These are phyloP conservation scores for Pedicia rivosa DNA, from an alignment of 2,888 invertebrate genomes.

Conservation along the genomic window DNA sequence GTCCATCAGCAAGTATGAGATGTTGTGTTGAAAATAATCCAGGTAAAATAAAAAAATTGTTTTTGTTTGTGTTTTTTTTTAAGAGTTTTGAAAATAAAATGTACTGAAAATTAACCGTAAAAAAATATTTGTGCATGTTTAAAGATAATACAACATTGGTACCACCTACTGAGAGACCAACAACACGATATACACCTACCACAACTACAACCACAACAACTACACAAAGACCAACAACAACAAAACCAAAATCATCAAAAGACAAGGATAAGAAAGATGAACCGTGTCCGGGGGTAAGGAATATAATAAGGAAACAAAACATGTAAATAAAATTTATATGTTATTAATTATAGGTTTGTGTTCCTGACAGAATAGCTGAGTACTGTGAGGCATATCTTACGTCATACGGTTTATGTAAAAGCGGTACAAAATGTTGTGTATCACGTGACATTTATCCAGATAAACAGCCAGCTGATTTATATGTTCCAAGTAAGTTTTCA, in stretches of 20 bases:
- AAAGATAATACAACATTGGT: conserved; percentile 16
- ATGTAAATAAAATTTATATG: no score
- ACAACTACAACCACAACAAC: conserved; percentile 18
- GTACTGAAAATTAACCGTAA: not conserved
- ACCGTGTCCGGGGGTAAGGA: conserved; percentile 58
- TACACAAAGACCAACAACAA: conserved; percentile 19
- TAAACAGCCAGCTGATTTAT: conserved; percentile 52
- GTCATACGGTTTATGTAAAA: conserved; percentile 52
- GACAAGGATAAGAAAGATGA: conserved; percentile 18
- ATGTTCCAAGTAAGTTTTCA: conserved; percentile 46
- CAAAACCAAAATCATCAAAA: conserved; percentile 20
- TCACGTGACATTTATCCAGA: conserved; percentile 56
- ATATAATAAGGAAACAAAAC: no score
- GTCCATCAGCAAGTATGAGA: conserved; percentile 66
- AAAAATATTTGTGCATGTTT: no score
- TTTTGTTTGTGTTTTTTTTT: not conserved
- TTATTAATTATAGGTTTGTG: no score
- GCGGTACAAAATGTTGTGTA: conserved; percentile 67
- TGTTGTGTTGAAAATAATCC: conserved; percentile 66
- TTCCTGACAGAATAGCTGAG: conserved; percentile 61
- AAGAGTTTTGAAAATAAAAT: not conserved
- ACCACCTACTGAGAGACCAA: conserved; percentile 17
- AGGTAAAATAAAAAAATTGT: conserved; percentile 31
- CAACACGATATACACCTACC: conserved; percentile 23
- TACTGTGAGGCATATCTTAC: conserved; percentile 77